Percentiles rank a stretch among this genome's conserved stretches.
These are phyloP conservation scores for Paramormyrops hopkinsi DNA, from an alignment of 2,797 vertebrate species.

Conservation along the genomic window DNA sequence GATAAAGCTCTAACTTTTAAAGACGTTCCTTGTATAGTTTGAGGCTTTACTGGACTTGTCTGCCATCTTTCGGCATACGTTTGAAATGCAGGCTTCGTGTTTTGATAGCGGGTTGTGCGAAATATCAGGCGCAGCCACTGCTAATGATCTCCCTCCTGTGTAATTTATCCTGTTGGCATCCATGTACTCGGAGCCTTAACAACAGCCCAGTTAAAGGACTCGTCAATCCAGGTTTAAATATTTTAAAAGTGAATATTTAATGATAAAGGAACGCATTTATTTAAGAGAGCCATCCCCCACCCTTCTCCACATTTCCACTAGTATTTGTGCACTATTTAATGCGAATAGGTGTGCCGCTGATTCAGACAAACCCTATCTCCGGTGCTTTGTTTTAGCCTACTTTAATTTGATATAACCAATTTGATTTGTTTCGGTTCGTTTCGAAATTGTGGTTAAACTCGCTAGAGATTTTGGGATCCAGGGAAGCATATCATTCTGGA, in stretches of 20 bases:
- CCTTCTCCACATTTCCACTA: background rate
- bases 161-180: background rate
- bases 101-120: background rate
- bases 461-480: background rate
- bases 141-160: background rate
- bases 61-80: background rate
- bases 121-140: background rate
- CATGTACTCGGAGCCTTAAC: background rate
- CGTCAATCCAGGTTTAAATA: background rate
- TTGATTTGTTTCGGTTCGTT: background rate
- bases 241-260: background rate
- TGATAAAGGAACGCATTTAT: background rate
- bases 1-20: background rate
- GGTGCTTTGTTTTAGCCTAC: background rate
- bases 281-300: background rate
- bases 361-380: background rate
- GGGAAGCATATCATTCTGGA: background rate
- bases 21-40: background rate
- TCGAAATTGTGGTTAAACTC: background rate
- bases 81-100: background rate
- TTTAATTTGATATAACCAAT: background rate
- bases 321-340: background rate
- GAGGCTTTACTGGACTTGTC: background rate
- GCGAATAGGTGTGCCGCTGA: background rate
- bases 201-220: background rate